Conservation (phyloP, 2,797 vertebrate genomes). For the Denticeps clupeoides region DNA sequence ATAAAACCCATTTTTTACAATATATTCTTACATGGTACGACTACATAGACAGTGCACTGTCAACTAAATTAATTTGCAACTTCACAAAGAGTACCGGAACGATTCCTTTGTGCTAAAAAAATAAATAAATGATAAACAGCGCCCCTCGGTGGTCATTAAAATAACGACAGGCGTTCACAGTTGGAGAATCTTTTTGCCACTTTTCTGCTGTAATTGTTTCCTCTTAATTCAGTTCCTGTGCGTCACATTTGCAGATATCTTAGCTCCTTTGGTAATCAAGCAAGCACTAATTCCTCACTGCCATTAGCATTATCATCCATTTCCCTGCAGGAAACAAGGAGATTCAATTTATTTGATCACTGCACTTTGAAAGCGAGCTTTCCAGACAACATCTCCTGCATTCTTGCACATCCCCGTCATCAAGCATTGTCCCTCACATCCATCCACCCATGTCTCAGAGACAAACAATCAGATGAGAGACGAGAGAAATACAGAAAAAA, state of each 20-base stretch:
- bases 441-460: constrained; percentile 4
- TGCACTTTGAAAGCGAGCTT: no score
- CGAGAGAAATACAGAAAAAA: constrained; percentile 17
- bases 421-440: no score
- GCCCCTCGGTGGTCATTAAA: constrained; percentile 23
- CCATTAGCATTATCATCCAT: no score
- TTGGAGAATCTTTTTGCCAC: neutral
- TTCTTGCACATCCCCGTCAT: no score
- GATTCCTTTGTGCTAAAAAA: constrained; percentile 30
- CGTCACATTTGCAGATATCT: neutral
- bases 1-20: neutral
- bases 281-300: no score
- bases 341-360: no score
- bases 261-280: no score
- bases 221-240: constrained; percentile 34
- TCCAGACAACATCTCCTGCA: no score
- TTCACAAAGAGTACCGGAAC: neutral
- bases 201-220: constrained; percentile 6
- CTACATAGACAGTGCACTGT: neutral
- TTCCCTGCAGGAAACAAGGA: no score
- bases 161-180: neutral
- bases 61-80: neutral
- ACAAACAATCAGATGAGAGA: neutral
- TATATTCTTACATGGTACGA: neutral
- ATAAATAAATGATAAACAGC: constrained; percentile 28